A percentile compares a stretch with the other conserved stretches of the same genome.
Evolutionary conservation across 2,113 vertebrate genomes (phyloP).

Genomic region (Tachycineta bicolor): DNA sequence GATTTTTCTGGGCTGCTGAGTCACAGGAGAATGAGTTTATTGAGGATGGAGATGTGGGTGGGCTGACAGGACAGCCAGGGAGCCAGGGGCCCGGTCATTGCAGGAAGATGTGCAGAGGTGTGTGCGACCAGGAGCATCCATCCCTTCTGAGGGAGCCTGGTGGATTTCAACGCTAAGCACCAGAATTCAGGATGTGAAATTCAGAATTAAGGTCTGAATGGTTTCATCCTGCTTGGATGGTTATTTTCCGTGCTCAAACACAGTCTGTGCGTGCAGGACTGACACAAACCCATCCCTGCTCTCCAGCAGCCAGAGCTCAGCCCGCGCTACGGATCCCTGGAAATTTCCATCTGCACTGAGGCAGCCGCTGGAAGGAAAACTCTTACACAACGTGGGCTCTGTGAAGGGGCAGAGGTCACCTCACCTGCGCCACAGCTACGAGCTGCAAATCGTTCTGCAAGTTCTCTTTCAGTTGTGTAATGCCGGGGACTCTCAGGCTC

Average conservation of each 20-base stretch:
- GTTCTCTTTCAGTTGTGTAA: slow-evolving; percentile 40
- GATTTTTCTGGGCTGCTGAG: not conserved
- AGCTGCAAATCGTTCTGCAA: not conserved
- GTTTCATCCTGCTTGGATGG: not conserved
- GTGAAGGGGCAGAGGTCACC: slow-evolving; percentile 1
- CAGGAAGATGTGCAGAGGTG: not conserved
- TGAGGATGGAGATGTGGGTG: rapidly evolving
- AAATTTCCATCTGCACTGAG: slow-evolving; percentile 44
- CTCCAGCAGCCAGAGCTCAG: not conserved
- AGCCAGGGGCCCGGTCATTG: rapidly evolving
- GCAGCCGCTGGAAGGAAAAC: not conserved
- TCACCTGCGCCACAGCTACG: not conserved
- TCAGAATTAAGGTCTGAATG: not conserved
- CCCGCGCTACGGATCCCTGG: not conserved
- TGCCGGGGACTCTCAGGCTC: not conserved
- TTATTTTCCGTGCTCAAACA: not conserved
- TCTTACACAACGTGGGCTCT: not conserved
- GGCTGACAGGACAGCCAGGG: not conserved
- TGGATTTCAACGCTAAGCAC: not conserved
- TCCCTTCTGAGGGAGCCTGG: not conserved
- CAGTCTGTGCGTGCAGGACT: not conserved
- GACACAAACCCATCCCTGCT: not conserved
- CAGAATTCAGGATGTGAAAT: not conserved
- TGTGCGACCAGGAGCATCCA: rapidly evolving
- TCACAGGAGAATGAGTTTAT: rapidly evolving